Base-by-base conservation (phyloP, 2,888 invertebrate species). In the Bombylius discolor region DNA sequence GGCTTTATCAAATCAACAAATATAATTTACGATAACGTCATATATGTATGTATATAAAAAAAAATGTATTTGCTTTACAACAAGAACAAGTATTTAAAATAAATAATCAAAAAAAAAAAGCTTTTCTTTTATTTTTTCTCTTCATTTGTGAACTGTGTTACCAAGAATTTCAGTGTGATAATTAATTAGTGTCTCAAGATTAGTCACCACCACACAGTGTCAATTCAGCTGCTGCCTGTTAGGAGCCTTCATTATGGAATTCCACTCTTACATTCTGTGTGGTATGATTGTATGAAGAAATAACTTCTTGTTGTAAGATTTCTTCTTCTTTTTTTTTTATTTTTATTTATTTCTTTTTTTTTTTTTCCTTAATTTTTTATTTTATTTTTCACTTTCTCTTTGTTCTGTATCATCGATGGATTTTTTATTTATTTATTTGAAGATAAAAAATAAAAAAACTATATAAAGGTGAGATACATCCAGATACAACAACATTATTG, bases 131-230 rank as follows among this genome's bases (percentile, higher is more conserved):
- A 23, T 23, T 23, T 23, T 23, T 23, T 23, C n/a, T 23, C 23
- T 23, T 23, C 23, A 23, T 23, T 23, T 23, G 23, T 23, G 23
- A 23, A 23, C 23, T 23, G 23, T 51, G 53, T 55, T 56, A 56
- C 56, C 47, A 42, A 47, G 58, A 58, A 56, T 54, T 49, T 53
- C 14, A 49, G 47, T 12, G 23, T 51, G 53, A 52, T 56, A 56
- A 58, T 58, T 58, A 58, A 58, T 58, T 58, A 55, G 51, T 51
- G 56, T 58, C 49, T 52, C 42, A n/a, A 49, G 56, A 58, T 58
- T 58, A 56, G 53, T 58, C 56, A 56, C 47, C 53, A 52, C 23
- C 23, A 23, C 23, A 23, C 39, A 23, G 7, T 39, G 42, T 44
- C 49, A 7, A 23, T 11, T 34, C 8, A 31, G 47, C 39, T 31